phyloP scores from a whole-genome alignment of 2,113 vertebrate species.

The Colinus virginianus region DNA sequence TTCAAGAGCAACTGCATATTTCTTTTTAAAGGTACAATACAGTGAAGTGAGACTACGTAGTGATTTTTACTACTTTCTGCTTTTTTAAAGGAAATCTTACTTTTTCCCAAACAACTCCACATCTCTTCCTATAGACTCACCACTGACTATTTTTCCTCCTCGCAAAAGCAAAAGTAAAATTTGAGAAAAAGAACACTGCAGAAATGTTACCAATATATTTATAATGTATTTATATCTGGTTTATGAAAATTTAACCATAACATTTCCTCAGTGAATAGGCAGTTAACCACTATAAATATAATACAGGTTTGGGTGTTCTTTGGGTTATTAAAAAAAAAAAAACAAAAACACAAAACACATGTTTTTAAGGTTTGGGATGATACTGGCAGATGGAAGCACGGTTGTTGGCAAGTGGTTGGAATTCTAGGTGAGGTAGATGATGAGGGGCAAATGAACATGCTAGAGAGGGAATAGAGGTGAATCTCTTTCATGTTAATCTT shows the following conservation, averaged over 20 bases:
- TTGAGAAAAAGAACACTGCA: not conserved
- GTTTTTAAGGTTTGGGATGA: not conserved
- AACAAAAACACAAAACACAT: no score
- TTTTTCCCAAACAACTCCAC: not conserved
- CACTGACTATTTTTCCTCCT: not conserved
- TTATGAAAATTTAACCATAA: no score
- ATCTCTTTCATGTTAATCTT: not conserved
- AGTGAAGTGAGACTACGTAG: not conserved
- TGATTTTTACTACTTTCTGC: not conserved
- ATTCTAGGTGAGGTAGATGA: not conserved
- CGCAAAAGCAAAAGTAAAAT: not conserved
- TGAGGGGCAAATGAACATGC: not conserved
- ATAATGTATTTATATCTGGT: no score
- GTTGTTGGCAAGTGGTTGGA: not conserved
- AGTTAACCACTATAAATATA: not conserved
- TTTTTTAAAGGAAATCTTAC: not conserved
- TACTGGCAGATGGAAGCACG: not conserved
- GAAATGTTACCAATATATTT: not conserved
- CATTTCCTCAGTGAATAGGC: not conserved
- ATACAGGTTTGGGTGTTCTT: not conserved
- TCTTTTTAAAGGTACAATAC: slow-evolving; percentile 56
- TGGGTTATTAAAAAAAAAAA: no score
- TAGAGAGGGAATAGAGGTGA: not conserved
- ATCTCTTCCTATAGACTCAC: not conserved
- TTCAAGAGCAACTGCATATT: slow-evolving; percentile 38